Base-by-base conservation (phyloP, 2,888 invertebrate species). In the Limnephilus lunatus region DNA sequence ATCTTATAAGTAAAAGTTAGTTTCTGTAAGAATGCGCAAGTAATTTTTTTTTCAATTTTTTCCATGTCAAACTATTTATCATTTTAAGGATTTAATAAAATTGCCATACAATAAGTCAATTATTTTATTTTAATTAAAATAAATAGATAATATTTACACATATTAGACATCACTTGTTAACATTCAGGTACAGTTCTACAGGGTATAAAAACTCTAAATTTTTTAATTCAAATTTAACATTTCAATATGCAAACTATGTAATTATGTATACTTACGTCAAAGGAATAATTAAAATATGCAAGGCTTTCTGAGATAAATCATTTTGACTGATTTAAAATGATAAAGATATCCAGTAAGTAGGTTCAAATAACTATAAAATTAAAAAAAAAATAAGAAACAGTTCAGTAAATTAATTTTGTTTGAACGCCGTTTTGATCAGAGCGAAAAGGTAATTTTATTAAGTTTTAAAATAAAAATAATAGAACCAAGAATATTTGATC, bases 131-230 rank as follows among this genome's bases (percentile, higher is more conserved):
- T 80, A 89, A 80, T 89, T 89, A 25, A 89, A 89, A 89, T 89
- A 89, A 89, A 80, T 35, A 89, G 39, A 80, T 82, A 82, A 30
- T 90, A 90, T 90, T 90, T 90, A 90, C 90, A 90, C 44, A 82
- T 82, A 82, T 44, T 44, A 39, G 90, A 82, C 44, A 89, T 80
- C 32, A 89, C 32, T 68, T 35, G 68, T 32, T 89, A 87, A 92
- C 92, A 90, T 90, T 92, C 92, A 92, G 92, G 92, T 92, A 92
- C 92, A 87, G 86, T 92, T 86, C 92, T 92, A 92, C 92, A 81
- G 92, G 92, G 92, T 92, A 92, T 85, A 92, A 92, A 91, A 90
- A 89, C 85, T 90, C 90, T 92, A 92, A 90, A 80, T 39, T 19
- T 25, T 86, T 85, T 35, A 15, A 85, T 86, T 44, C 86, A 86